These are phyloP conservation scores for Sclerodermus sp. DNA, from an alignment of 2,888 invertebrate species.

Conservation along the genomic window DNA sequence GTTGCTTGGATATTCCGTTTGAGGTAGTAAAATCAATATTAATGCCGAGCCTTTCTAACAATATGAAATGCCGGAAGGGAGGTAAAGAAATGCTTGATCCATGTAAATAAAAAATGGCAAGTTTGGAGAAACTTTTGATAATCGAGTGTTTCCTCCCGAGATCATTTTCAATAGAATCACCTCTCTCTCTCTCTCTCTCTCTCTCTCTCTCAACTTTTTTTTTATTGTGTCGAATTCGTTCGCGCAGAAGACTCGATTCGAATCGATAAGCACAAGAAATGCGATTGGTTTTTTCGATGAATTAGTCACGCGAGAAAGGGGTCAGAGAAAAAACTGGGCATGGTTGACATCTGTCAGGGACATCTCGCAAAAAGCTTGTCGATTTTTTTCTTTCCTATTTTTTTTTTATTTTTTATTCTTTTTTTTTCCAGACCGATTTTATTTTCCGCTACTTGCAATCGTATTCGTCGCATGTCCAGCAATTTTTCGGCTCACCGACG, in stretches of 20 bases:
- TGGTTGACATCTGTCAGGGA: slow-evolving; percentile 1
- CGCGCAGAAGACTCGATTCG: neutral
- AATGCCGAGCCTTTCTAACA: slow-evolving; percentile 28
- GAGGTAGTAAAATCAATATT: slow-evolving; percentile 38
- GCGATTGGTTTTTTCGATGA: neutral
- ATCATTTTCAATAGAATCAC: too few relatives aligned
- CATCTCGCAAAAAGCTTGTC: slow-evolving; percentile 1
- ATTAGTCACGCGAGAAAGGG: neutral
- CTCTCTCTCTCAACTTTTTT: too few relatives aligned
- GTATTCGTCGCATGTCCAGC: neutral
- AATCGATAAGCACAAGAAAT: slow-evolving; percentile 6
- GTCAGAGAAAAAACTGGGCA: neutral
- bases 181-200: too few relatives aligned
- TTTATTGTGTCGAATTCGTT: neutral
- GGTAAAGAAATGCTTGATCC: too few relatives aligned
- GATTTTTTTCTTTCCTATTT: neutral
- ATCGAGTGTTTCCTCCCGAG: too few relatives aligned
- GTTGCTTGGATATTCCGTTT: slow-evolving; percentile 20
- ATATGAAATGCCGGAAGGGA: too few relatives aligned
- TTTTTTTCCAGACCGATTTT: neutral
- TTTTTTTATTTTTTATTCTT: neutral
- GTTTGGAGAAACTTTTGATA: too few relatives aligned
- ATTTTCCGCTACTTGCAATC: neutral
- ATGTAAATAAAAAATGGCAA: too few relatives aligned
- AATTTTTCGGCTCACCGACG: slow-evolving; percentile 1